Conservation (phyloP, 2,113 vertebrate genomes). For the Sprattus sprattus region DNA sequence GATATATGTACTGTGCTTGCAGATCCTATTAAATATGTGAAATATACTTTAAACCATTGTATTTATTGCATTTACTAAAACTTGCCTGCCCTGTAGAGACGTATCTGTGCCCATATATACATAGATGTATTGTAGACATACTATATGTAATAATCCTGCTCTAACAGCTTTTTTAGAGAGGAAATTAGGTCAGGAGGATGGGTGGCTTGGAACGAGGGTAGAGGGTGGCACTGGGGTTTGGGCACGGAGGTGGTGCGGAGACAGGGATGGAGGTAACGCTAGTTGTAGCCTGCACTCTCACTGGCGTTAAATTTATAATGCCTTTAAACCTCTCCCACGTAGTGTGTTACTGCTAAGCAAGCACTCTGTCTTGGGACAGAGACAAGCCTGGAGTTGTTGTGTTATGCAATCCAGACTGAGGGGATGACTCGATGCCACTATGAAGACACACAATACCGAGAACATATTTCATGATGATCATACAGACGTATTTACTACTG, state of each 20-base stretch:
- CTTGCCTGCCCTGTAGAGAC: no score
- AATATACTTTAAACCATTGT: no score
- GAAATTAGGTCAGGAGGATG: no score
- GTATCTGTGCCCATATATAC: no score
- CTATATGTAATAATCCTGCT: no score
- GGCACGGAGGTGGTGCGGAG: background rate
- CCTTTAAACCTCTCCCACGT: background rate
- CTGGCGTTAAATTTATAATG: background rate
- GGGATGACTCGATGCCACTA: background rate
- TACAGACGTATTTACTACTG: background rate
- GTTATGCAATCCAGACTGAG: background rate
- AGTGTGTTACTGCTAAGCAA: background rate
- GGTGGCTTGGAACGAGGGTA: background rate
- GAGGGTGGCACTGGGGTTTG: background rate
- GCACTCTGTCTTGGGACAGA: background rate
- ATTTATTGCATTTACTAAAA: no score
- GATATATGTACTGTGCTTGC: no score
- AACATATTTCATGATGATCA: background rate
- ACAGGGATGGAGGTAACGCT: background rate
- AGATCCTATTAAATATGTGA: no score
- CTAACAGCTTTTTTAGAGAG: no score
- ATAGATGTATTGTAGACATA: no score
- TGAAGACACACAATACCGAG: background rate
- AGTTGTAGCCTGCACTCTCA: background rate
- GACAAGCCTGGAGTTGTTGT: background rate